A percentile compares a stretch with the other conserved stretches of the same genome.
These are phyloP conservation scores for Synaphobranchus kaupii DNA, from an alignment of 2,797 vertebrate genomes.

Conservation along the genomic window DNA sequence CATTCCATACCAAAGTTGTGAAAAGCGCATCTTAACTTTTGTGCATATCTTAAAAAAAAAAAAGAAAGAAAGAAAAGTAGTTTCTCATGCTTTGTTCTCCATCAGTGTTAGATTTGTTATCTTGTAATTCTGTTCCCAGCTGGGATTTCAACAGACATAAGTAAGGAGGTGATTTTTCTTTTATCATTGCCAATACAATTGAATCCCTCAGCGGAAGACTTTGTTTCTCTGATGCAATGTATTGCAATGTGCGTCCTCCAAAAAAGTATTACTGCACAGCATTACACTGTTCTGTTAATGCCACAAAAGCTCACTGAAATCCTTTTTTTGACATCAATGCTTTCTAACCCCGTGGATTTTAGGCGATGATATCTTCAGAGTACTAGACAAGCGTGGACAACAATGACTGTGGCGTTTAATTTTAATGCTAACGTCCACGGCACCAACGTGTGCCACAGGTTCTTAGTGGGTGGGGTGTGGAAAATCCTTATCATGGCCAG, in stretches of 20 bases:
- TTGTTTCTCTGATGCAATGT: conserved; percentile 31
- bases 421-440: background rate
- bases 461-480: background rate
- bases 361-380: background rate
- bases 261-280: conserved; percentile 8
- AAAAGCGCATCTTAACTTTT: background rate
- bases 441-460: background rate
- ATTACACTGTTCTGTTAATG: conserved; percentile 1
- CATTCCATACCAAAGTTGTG: background rate
- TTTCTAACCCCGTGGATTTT: conserved; percentile 18
- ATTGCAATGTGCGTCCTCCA: conserved; percentile 16
- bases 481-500: background rate
- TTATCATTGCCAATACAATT: background rate
- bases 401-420: background rate
- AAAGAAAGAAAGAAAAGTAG: background rate
- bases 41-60: background rate
- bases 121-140: background rate
- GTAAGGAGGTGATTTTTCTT: background rate
- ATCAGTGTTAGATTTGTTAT: background rate
- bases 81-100: background rate
- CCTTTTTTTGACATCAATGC: background rate
- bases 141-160: background rate
- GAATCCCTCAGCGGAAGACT: conserved; percentile 18
- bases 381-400: conserved; percentile 11
- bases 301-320: background rate